These are phyloP conservation scores for Creontiades dilutus DNA, from an alignment of 2,888 invertebrate species.

Conservation along the genomic window DNA sequence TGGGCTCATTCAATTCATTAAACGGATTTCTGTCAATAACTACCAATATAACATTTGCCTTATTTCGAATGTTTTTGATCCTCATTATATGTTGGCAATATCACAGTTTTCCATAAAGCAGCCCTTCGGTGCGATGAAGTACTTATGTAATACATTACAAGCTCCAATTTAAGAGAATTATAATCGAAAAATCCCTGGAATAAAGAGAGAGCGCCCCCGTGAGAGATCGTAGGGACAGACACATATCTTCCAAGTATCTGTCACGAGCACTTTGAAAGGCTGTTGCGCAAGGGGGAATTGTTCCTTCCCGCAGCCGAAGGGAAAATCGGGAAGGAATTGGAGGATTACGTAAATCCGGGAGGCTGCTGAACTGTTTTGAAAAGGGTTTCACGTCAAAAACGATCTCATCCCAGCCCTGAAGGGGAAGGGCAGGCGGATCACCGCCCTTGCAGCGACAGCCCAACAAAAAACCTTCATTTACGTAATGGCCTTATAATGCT, in stretches of 20 bases:
- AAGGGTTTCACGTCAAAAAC: constrained; percentile 48
- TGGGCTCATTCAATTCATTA: too few species aligned
- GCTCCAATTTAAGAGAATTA: too few species aligned
- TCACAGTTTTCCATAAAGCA: too few species aligned
- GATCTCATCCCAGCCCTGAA: neutral
- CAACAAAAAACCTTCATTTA: neutral
- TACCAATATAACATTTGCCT: too few species aligned
- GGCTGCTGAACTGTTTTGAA: constrained; percentile 29
- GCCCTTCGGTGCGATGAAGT: too few species aligned
- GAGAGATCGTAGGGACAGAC: too few species aligned
- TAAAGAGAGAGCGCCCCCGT: too few species aligned
- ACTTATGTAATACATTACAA: too few species aligned
- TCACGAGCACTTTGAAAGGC: neutral
- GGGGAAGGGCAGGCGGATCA: neutral
- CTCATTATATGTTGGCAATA: too few species aligned
- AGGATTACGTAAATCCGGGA: constrained; percentile 45
- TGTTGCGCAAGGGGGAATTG: constrained; percentile 37
- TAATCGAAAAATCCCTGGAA: too few species aligned
- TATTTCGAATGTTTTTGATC: too few species aligned
- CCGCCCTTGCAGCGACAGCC: neutral
- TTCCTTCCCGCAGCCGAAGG: neutral
- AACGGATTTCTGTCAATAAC: too few species aligned
- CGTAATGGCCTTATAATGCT: constrained; percentile 35
- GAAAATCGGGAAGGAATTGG: constrained; percentile 3
- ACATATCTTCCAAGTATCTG: neutral